Percentiles rank a stretch among this genome's conserved stretches.
These are phyloP conservation scores for Druceiella hillmani DNA, from an alignment of 2,888 invertebrate genomes.

Conservation along the genomic window DNA sequence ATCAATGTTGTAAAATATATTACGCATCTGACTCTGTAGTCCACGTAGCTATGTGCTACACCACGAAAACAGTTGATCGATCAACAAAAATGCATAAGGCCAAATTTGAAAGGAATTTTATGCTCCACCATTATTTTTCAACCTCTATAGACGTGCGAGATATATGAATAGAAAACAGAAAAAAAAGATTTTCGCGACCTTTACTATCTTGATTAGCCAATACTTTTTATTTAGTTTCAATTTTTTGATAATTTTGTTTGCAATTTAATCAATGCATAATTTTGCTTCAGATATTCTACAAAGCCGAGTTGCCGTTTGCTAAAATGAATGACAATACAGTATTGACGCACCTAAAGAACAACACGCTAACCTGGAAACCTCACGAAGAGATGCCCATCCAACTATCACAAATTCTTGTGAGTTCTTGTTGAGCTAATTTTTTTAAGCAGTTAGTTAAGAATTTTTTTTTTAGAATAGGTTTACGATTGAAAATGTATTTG, in stretches of 20 bases:
- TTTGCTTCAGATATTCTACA: constrained; percentile 45
- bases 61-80: no score
- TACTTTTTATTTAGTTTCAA: background rate
- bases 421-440: no score
- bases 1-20: no score
- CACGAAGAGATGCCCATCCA: constrained; percentile 59
- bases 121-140: no score
- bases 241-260: no score
- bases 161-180: no score
- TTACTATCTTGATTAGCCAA: background rate
- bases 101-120: no score
- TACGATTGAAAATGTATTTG: constrained; percentile 6
- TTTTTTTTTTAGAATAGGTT: constrained; percentile 1
- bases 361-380: constrained; percentile 61
- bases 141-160: no score
- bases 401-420: constrained; percentile 54
- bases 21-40: no score
- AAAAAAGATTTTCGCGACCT: no score
- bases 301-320: constrained; percentile 49
- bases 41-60: no score
- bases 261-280: background rate
- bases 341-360: constrained; percentile 56
- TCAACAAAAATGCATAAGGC: no score
- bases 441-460: background rate
- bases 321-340: constrained; percentile 74